A percentile compares a stretch with the other conserved stretches of the same genome.
phyloP scores from a whole-genome alignment of 2,888 invertebrate genomes.

The Neria commutata region DNA sequence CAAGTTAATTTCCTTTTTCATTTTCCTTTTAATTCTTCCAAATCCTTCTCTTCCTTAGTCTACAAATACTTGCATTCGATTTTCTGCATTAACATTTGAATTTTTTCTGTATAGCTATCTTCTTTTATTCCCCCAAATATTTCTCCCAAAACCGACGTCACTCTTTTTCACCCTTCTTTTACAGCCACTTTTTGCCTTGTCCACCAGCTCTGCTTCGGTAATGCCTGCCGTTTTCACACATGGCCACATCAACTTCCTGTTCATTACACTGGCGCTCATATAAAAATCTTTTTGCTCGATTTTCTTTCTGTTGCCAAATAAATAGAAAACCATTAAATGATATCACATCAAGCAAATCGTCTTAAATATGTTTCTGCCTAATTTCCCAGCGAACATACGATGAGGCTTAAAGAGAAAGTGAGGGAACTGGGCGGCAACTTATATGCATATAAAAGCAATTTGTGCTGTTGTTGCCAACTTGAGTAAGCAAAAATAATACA shows the following conservation, averaged over 20 bases:
- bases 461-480: slow-evolving; percentile 22
- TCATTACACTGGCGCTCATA: slow-evolving; percentile 26
- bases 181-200: slow-evolving; percentile 40
- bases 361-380: slow-evolving; percentile 53
- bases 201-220: slow-evolving; percentile 28
- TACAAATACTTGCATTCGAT: no score
- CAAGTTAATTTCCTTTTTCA: no score
- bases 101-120: no score
- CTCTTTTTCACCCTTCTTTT: no score
- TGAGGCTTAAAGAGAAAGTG: background rate
- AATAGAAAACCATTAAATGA: slow-evolving; percentile 43
- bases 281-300: no score
- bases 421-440: slow-evolving; percentile 29
- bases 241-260: slow-evolving; percentile 31
- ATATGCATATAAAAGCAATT: slow-evolving; percentile 51
- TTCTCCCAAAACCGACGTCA: slow-evolving; percentile 13
- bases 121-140: no score
- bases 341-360: slow-evolving; percentile 49
- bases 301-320: no score
- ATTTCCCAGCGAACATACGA: slow-evolving; percentile 40
- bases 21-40: no score
- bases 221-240: slow-evolving; percentile 23
- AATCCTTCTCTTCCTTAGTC: no score
- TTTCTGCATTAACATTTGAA: no score
- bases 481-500: slow-evolving; percentile 15